These are phyloP conservation scores for Vanessa tameamea DNA, from an alignment of 1,140 invertebrate genomes.

Conservation along the genomic window DNA sequence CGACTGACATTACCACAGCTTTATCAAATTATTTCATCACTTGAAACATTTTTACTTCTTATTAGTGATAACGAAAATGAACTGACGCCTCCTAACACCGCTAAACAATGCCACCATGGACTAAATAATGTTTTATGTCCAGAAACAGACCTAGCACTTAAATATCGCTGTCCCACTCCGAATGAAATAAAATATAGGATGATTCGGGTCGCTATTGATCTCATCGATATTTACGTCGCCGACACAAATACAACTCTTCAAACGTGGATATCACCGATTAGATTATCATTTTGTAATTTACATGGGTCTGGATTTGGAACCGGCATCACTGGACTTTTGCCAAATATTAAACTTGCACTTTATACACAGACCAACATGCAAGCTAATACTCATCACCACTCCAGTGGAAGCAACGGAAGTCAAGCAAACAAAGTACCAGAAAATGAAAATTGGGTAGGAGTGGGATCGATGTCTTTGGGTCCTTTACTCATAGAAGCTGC, in stretches of 20 bases:
- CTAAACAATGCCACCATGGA: slow-evolving; percentile 93
- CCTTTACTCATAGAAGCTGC: slow-evolving; percentile 96
- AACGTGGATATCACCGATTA: slow-evolving; percentile 93
- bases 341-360: slow-evolving; percentile 82
- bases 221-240: slow-evolving; percentile 94
- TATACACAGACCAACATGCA: slow-evolving; percentile 78
- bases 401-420: slow-evolving; percentile 64
- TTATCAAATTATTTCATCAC: slow-evolving; percentile 90
- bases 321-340: slow-evolving; percentile 93
- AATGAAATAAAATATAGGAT: slow-evolving; percentile 98
- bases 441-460: slow-evolving; percentile 94
- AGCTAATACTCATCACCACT: slow-evolving; percentile 65
- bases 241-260: slow-evolving; percentile 94
- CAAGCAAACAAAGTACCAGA: slow-evolving; percentile 67
- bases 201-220: slow-evolving; percentile 94
- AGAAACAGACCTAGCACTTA: slow-evolving; percentile 86
- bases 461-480: slow-evolving; percentile 93
- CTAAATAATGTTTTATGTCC: slow-evolving; percentile 88
- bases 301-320: slow-evolving; percentile 94
- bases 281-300: slow-evolving; percentile 95
- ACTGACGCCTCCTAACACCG: slow-evolving; percentile 88
- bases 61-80: slow-evolving; percentile 94
- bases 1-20: slow-evolving; percentile 90
- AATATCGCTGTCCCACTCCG: slow-evolving; percentile 90
- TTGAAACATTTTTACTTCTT: slow-evolving; percentile 94